phyloP scores from a whole-genome alignment of 2,113 vertebrate species.

The Varanus salvator region DNA sequence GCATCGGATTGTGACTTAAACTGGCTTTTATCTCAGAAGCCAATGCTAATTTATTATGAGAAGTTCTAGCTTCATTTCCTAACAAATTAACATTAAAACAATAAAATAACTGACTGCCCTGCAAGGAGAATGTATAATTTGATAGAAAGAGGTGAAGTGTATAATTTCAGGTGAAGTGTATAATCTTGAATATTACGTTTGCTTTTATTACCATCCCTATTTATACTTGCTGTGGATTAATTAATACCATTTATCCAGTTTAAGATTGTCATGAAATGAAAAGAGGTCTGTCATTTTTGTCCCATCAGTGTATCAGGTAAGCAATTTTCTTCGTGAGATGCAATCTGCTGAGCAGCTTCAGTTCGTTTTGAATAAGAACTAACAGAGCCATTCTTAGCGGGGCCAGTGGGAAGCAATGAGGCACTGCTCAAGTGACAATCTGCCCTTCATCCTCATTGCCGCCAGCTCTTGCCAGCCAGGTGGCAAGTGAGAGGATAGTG shows the following conservation, averaged over 20 bases:
- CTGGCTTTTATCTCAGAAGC: slow-evolving; percentile 52
- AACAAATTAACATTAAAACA: slow-evolving; percentile 55
- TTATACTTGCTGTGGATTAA: slow-evolving; percentile 60
- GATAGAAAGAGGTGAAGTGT: slow-evolving; percentile 61
- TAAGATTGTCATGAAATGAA: slow-evolving; percentile 51
- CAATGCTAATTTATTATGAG: slow-evolving; percentile 27
- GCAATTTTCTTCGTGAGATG: not conserved
- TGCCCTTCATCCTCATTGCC: not conserved
- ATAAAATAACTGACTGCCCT: slow-evolving; percentile 45
- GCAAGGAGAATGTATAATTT: slow-evolving; percentile 34
- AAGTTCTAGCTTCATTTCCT: slow-evolving; percentile 17
- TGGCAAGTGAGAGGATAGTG: not conserved
- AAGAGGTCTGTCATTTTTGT: slow-evolving; percentile 56
- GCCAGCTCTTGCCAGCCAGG: not conserved
- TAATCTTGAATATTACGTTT: slow-evolving; percentile 61
- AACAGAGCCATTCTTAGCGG: too few relatives aligned
- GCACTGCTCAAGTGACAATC: too few relatives aligned
- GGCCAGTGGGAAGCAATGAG: not conserved
- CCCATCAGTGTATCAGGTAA: slow-evolving; percentile 40
- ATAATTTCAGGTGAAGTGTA: slow-evolving; percentile 67
- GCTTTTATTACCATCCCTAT: slow-evolving; percentile 58
- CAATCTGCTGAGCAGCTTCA: not conserved
- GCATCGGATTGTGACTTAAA: not conserved
- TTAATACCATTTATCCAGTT: slow-evolving; percentile 52
- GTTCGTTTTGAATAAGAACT: not conserved